Evolutionary conservation across 1,140 invertebrate species (phyloP).

Genomic region (Aphelinus atriplicis): DNA sequence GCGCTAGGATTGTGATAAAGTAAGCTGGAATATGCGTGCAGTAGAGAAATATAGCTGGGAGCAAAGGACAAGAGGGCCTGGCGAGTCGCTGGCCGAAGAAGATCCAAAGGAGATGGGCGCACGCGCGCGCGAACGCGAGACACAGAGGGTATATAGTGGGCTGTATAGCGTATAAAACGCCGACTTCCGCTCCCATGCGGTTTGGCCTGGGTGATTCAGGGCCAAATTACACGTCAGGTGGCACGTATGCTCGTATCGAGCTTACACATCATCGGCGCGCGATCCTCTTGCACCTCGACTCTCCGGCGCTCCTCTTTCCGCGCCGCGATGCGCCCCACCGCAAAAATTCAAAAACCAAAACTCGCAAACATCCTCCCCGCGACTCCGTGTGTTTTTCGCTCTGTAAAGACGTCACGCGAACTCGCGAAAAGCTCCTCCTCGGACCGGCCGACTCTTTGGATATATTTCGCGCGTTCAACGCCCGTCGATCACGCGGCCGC

Average conservation of each 20-base stretch:
- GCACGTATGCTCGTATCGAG: constrained; percentile 43
- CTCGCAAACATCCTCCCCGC: no score
- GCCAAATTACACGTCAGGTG: constrained; percentile 57
- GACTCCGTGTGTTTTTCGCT: no score
- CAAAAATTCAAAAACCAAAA: neutral
- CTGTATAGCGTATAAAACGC: constrained; percentile 43
- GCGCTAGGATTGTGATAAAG: no score
- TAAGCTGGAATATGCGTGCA: neutral
- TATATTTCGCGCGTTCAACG: no score
- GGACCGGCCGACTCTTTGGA: no score
- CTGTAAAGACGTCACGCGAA: no score
- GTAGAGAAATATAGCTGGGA: neutral
- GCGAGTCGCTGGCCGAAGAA: no score
- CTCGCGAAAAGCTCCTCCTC: no score
- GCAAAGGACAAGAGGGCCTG: neutral
- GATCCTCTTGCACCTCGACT: neutral
- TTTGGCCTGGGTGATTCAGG: constrained; percentile 46
- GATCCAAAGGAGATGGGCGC: constrained; percentile 1
- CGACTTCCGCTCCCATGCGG: constrained; percentile 52
- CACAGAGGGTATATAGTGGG: constrained; percentile 29
- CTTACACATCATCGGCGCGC: constrained; percentile 42
- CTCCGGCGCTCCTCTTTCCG: neutral
- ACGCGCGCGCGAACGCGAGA: constrained; percentile 16
- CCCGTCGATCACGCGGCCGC: no score
- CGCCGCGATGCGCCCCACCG: neutral